phyloP scores from a whole-genome alignment of 2,113 vertebrate genomes.

The Beaufortia kweichowensis region DNA sequence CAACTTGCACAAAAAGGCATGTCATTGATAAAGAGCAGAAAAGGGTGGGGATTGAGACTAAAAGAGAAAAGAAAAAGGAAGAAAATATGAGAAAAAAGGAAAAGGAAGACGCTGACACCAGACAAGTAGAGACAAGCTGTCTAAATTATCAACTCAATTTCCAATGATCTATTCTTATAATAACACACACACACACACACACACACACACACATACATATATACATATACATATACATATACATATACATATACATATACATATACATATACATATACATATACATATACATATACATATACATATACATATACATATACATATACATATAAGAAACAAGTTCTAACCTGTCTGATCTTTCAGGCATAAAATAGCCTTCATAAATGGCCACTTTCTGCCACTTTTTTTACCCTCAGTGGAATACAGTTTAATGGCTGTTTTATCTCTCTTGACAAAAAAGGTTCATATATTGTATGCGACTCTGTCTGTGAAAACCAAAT shows the following conservation, averaged over 20 bases:
- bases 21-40: not conserved
- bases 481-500: too few relatives aligned
- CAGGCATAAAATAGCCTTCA: not conserved
- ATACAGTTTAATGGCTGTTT: not conserved
- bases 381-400: not conserved
- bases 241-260: too few relatives aligned
- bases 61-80: not conserved
- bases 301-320: too few relatives aligned
- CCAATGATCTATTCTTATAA: not conserved
- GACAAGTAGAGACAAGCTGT: not conserved
- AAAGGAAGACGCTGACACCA: not conserved
- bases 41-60: too few relatives aligned
- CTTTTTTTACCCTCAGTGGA: not conserved
- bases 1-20: slow-evolving; percentile 1
- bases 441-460: not conserved
- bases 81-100: not conserved
- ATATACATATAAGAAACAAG: not conserved
- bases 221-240: too few relatives aligned
- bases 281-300: too few relatives aligned
- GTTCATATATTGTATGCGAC: too few relatives aligned
- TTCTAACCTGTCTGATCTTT: slow-evolving; percentile 2
- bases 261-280: too few relatives aligned
- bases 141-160: slow-evolving; percentile 1
- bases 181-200: too few relatives aligned
- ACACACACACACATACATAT: too few relatives aligned